Evolutionary conservation across 2,113 vertebrate genomes (phyloP), one percentile per base, ranked within the genome.

Genomic region (Phalacrocorax brasilianus): DNA sequence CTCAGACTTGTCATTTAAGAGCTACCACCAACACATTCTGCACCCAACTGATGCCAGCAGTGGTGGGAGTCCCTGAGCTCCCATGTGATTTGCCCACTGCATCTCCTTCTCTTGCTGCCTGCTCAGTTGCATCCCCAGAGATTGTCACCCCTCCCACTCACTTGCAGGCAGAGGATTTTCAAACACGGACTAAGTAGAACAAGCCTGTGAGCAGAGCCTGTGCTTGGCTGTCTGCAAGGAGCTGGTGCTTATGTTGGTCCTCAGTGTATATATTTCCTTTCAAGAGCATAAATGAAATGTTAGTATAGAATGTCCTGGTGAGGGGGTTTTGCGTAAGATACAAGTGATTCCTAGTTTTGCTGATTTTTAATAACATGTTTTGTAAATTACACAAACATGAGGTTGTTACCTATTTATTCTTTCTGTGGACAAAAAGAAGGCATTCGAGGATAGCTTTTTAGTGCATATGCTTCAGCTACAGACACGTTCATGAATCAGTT

Each of bases 21-120:
- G 68, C 63, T 70, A 8, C 59, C 0, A 0, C 83, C 65, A 61
- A 12, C 49, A 42, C 40, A 4, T 32, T n/a, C 62, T 72, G 81
- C 62, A 28, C 28, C 33, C 7, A 2, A 10, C 53, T 40, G 73
- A 22, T 78, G 77, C 35, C 4, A 1, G 50, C 0, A 0, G 12
- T 40, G 62, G 23, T 27, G 30, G 86, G 38, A 93, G 52, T 35
- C 79, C 58, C 52, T 61, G 73, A 61, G 56, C 28, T 77, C 55
- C 6, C 0, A 4, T 22, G 47, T 26, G 19, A 28, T 71, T 65
- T 63, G 33, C 52, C n/a, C 3, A 6, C 47, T 53, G n/a, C 0
- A 1, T 23, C 14, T 67, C 56, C 26, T 92, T 8, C 40, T 88
- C 71, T 44, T 27, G 70, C 59, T 81, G 68, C 38, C 14, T 5